These are phyloP conservation scores for Trisateles emortualis DNA, from an alignment of 2,888 invertebrate genomes.

Conservation along the genomic window DNA sequence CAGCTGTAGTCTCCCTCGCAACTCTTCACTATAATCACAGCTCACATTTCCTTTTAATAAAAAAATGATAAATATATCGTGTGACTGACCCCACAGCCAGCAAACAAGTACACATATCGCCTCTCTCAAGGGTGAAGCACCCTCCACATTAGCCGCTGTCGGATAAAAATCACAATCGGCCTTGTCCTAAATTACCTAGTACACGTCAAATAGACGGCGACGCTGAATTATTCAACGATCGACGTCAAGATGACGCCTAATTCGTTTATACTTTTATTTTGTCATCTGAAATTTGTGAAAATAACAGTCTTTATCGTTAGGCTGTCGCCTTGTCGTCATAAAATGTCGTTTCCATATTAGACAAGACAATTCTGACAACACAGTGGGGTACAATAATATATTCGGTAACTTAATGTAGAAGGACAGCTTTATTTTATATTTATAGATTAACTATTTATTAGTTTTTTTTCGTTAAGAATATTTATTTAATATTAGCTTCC, in stretches of 20 bases:
- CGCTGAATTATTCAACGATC: constrained; percentile 36
- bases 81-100: constrained; percentile 3
- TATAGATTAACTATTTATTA: no score
- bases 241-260: constrained; percentile 18
- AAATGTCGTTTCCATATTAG: neutral
- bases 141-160: constrained; percentile 9
- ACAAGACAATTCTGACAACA: neutral
- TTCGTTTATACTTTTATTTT: constrained; percentile 18
- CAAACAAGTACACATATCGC: neutral
- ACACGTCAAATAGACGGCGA: constrained; percentile 1
- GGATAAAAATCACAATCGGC: constrained; percentile 14
- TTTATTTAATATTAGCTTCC: no score
- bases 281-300: neutral
- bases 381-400: neutral
- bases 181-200: constrained; percentile 13
- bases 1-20: no score
- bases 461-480: no score
- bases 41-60: constrained; percentile 14
- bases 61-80: constrained; percentile 16
- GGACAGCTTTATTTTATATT: no score
- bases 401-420: neutral
- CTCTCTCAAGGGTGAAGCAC: constrained; percentile 2
- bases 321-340: neutral
- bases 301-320: neutral
- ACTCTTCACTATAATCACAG: neutral